Evolutionary conservation across 2,113 vertebrate genomes (phyloP), one percentile per base, ranked within the genome.

Genomic region (Leucopsar rothschildi): DNA sequence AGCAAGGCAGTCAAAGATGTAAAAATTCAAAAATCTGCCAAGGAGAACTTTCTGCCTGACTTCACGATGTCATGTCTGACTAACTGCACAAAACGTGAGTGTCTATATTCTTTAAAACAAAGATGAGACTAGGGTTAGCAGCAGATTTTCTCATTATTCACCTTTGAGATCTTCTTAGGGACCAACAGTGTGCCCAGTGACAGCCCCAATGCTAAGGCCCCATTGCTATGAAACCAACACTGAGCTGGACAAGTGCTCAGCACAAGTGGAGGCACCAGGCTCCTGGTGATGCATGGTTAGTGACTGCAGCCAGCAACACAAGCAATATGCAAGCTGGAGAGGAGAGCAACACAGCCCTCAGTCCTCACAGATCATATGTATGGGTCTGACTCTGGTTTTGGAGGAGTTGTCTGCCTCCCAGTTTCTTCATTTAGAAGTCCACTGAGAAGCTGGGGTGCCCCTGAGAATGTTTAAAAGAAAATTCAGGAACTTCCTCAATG

Each of bases 261-360:
- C 28, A 44, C 47, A 42, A 31, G 42, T 0, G 44, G 42, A 61
- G 35, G 45, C 61, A 15, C 7, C 10, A 20, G 22, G 55, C 15
- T 85, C 25, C 65, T 45, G 60, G 31, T 35, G 52, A 22, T 0
- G 2, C 0, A 0, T 7, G 22, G 42, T 7, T 7, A 60, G 55
- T 10, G 27, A 56, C 22, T 37, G 27, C 17, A 79, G 35, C 12
- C 50, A 70, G 37, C 50, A 47, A 12, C 11, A 53, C 25, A 15
- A 27, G 28, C 39, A 55, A 15, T 21, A 17, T 10, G 28, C 44
- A 55, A 40, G 25, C 3, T 45, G 49, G 29, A 56, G 33, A 56
- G 29, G 31, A 39, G 12, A 61, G 21, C 12, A 86, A 33, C 47
- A 65, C 25, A 61, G 29, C 53, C 29, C 29, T 86, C 56, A 42